These are phyloP conservation scores for Scaptomyza caliginosa DNA, from an alignment of 2,888 invertebrate genomes.

Conservation along the genomic window DNA sequence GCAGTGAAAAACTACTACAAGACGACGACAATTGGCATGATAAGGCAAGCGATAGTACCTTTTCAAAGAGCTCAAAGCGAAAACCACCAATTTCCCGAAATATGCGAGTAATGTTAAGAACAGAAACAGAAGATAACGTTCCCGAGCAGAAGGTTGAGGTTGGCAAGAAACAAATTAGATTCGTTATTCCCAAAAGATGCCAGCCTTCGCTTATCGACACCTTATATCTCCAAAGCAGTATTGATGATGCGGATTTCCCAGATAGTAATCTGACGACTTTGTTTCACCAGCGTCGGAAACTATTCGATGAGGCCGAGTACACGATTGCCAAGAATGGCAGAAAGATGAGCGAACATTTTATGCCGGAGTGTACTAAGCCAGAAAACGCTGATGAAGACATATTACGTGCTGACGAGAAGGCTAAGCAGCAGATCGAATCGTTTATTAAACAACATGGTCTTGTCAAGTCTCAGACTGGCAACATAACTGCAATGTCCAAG, in stretches of 20 bases:
- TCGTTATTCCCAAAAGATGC: not conserved
- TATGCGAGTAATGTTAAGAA: not conserved
- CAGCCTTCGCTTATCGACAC: not conserved
- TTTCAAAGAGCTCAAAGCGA: not conserved
- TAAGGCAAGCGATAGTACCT: too few species aligned
- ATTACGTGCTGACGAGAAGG: not conserved
- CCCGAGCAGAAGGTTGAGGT: fast-evolving
- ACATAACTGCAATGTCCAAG: not conserved
- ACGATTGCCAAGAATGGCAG: slow-evolving; percentile 41
- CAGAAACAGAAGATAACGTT: too few species aligned
- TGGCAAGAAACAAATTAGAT: not conserved
- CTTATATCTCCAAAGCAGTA: not conserved
- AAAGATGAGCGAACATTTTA: slow-evolving; percentile 29
- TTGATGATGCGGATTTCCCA: not conserved
- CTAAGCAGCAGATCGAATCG: not conserved
- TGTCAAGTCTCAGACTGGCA: not conserved
- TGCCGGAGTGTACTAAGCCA: not conserved
- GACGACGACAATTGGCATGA: not conserved
- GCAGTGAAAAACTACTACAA: not conserved
- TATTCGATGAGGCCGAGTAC: slow-evolving; percentile 33
- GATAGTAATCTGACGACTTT: not conserved
- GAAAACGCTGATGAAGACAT: not conserved
- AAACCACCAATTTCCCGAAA: not conserved
- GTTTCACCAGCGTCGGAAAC: slow-evolving; percentile 20
- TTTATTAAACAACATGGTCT: not conserved